Evolutionary conservation across 2,888 invertebrate species (phyloP).

Genomic region (Auanema freiburgensis): DNA sequence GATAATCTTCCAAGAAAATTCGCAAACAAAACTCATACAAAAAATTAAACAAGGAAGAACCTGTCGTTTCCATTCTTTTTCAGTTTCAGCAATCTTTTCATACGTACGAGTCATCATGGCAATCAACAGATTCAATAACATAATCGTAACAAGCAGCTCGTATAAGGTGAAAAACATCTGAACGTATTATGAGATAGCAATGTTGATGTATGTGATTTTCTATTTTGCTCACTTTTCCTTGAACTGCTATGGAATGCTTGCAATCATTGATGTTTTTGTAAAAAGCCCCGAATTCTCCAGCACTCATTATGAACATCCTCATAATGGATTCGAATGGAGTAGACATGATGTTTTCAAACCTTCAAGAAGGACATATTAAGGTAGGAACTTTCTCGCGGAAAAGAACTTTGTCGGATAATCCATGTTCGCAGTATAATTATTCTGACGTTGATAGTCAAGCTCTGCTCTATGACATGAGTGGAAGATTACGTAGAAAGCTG

Average conservation of each 20-base stretch:
- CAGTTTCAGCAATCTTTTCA: conserved; percentile 92
- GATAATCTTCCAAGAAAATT: conserved; percentile 75
- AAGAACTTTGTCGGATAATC: conserved; percentile 32
- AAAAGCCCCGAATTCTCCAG: conserved; percentile 93
- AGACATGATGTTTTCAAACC: conserved; percentile 50
- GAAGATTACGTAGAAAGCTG: conserved; percentile 81
- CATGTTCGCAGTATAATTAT: conserved; percentile 24
- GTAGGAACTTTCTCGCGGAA: background rate
- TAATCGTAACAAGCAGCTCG: conserved; percentile 92
- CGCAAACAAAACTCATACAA: background rate
- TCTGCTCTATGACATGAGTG: conserved; percentile 71
- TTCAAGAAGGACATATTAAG: conserved; percentile 5
- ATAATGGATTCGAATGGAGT: conserved; percentile 74
- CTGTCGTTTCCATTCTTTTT: conserved; percentile 95
- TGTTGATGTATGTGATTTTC: background rate
- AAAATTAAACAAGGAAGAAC: conserved; percentile 65
- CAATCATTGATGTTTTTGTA: conserved; percentile 82
- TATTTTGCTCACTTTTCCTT: conserved; percentile 42
- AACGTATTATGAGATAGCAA: conserved; percentile 4
- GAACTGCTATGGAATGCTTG: conserved; percentile 37
- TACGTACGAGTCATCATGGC: conserved; percentile 99
- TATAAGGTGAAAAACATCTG: conserved; percentile 84
- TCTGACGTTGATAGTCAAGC: conserved; percentile 20
- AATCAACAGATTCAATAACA: conserved; percentile 94
- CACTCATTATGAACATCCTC: conserved; percentile 97